Evolutionary conservation across 2,113 vertebrate genomes (phyloP).

Genomic region (Pelvicachromis taeniatus): DNA sequence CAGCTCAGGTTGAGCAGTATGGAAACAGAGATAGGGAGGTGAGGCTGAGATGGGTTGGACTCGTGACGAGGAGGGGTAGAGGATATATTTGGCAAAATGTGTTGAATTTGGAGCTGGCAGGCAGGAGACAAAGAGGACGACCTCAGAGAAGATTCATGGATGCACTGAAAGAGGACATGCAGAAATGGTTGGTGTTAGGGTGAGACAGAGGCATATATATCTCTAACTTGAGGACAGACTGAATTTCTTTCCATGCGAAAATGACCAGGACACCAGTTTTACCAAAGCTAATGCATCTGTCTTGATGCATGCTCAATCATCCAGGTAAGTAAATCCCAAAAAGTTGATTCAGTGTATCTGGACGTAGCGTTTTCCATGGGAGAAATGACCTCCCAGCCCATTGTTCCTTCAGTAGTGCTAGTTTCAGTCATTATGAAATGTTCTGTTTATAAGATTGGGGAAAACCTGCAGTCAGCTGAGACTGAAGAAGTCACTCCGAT

Average conservation of each 20-base stretch:
- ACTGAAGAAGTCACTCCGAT: too few relatives aligned
- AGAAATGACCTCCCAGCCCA: too few relatives aligned
- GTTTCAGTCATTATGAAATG: too few relatives aligned
- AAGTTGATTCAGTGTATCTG: too few relatives aligned
- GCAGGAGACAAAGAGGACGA: background rate
- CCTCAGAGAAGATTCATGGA: fast-evolving
- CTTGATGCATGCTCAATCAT: too few relatives aligned
- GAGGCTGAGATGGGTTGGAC: background rate
- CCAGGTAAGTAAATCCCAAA: too few relatives aligned
- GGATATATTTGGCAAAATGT: background rate
- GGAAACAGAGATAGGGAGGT: background rate
- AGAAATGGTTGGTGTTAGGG: fast-evolving
- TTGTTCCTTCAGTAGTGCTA: too few relatives aligned
- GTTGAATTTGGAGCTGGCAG: fast-evolving
- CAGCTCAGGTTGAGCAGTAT: fast-evolving
- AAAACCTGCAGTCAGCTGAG: too few relatives aligned
- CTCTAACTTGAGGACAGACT: fast-evolving
- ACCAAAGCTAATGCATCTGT: background rate
- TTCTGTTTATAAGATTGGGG: too few relatives aligned
- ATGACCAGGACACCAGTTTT: background rate
- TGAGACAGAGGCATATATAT: background rate
- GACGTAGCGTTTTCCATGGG: too few relatives aligned
- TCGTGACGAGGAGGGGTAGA: fast-evolving
- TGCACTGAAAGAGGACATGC: fast-evolving
- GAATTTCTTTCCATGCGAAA: background rate